Evolutionary conservation across 2,113 vertebrate species (phyloP).

Genomic region (Eonycteris spelaea): DNA sequence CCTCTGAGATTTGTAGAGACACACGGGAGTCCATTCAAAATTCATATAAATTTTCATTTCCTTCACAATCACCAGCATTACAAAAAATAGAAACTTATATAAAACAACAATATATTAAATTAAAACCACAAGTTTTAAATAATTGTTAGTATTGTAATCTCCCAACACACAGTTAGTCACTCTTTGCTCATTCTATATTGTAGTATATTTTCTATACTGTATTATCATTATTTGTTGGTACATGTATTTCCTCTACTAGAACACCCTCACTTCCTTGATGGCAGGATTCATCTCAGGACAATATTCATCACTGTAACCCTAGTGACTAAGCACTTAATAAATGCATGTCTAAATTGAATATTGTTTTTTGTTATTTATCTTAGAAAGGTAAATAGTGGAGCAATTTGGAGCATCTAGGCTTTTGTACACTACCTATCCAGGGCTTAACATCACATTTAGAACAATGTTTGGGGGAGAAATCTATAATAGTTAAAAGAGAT

Average conservation of each 20-base stretch:
- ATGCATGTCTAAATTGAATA: background rate
- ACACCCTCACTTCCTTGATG: background rate
- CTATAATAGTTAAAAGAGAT: slow-evolving; percentile 20
- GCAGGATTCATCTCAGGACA: background rate
- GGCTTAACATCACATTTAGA: slow-evolving; percentile 1
- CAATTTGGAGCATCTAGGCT: background rate
- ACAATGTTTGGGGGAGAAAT: background rate
- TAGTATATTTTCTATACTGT: background rate
- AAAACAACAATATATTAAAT: background rate
- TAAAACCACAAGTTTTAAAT: background rate
- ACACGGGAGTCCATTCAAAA: background rate
- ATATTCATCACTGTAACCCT: background rate
- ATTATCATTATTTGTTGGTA: background rate
- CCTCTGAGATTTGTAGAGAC: background rate
- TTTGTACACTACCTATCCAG: background rate
- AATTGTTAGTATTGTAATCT: background rate
- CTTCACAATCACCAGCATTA: background rate
- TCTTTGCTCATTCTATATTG: background rate
- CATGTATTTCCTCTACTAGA: background rate
- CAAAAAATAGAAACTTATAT: background rate
- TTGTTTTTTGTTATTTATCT: slow-evolving; percentile 4
- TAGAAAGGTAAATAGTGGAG: background rate
- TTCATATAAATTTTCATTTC: background rate
- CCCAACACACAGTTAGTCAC: background rate
- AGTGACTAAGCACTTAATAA: background rate